Evolutionary conservation across 2,888 invertebrate genomes (phyloP), one percentile per base, ranked within the genome.

Genomic region (Diaperis boleti): DNA sequence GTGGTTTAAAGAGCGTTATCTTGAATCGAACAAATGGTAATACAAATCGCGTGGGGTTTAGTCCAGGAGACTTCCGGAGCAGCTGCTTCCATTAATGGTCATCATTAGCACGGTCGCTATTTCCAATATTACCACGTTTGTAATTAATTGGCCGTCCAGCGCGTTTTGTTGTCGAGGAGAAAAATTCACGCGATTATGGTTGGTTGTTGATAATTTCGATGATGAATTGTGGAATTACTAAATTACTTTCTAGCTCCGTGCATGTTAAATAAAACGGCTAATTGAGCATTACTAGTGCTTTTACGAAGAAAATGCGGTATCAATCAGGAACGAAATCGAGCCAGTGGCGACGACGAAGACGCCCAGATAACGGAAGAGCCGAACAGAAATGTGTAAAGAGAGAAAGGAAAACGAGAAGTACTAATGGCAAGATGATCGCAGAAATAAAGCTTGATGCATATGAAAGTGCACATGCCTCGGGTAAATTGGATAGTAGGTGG

Each of bases 401-500:
- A 39, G 44, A 50, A 52, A 55, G 29, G 59, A 63, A 62, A 44
- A 62, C 20, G 59, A 63, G 39, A 37, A 63, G 59, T 45, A 63
- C 47, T 62, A 62, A 63, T 63, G 59, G 63, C 63, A 59, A 63
- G 54, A 63, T 63, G 59, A 63, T 63, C 45, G 54, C 55, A 63
- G 63, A 63, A 63, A 63, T 54, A 63, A 63, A 63, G 54, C 47
- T 59, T 63, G 59, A 63, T 63, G 63, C 63, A 63, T 63, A 63
- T 63, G 63, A 63, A 63, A 63, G 63, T 63, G 63, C 55, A 63
- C 41, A 59, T 63, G 63, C 63, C 63, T 63, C 59, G 47, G 63
- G 63, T 63, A 63, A 63, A 63, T 63, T 63, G 63, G 63, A 45
- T 63, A 59, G 63, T 63, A 55, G 59, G 63, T 63, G 63, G 63